Evolutionary conservation across 2,888 invertebrate genomes (phyloP), one percentile per base, ranked within the genome.

Genomic region (Epinotia ramella): DNA sequence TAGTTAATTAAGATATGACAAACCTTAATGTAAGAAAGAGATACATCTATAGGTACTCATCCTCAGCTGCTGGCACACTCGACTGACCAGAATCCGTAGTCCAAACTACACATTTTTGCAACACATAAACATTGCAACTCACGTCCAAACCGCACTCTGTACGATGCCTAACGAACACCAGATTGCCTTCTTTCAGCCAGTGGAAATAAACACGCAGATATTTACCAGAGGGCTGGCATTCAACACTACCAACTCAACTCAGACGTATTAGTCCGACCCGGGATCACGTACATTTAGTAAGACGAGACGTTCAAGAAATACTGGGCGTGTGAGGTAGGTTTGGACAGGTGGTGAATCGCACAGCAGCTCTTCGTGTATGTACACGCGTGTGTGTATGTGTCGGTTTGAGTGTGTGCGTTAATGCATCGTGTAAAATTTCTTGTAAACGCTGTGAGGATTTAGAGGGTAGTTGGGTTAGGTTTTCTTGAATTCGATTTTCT

Each of bases 121-220:
- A 44, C 56, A 18, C 57, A 57, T 57, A 65, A 65, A 72, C 18
- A 72, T 28, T 3, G 53, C 40, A 44, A 16, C 20, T 9, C 4
- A 53, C 69, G 64, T 69, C 73, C 64, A 68, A 62, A 60, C 53
- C 20, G 64, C 70, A 75, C 70, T 66, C 53, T 53, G 70, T 0
- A 6, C 74, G 40, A 46, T 40, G 20, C 89, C 84, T 90, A 82
- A 89, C 86, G 81, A 85, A 89, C 86, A 80, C 92, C 93, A 93
- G 91, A 93, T 93, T 94, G 92, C 93, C 93, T 94, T 94, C 94
- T 93, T 94, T 94, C 92, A 89, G 87, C 84, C 89, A 89, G 90
- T 87, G 88, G 90, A 93, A 92, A 94, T 92, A 94, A 94, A 94
- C 94, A 93, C 86, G 82, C 79, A 76, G 93, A 93, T 92, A 92